A percentile compares a stretch with the other conserved stretches of the same genome.
Conservation (phyloP, 2,113 vertebrate species). For the Carettochelys insculpta region DNA sequence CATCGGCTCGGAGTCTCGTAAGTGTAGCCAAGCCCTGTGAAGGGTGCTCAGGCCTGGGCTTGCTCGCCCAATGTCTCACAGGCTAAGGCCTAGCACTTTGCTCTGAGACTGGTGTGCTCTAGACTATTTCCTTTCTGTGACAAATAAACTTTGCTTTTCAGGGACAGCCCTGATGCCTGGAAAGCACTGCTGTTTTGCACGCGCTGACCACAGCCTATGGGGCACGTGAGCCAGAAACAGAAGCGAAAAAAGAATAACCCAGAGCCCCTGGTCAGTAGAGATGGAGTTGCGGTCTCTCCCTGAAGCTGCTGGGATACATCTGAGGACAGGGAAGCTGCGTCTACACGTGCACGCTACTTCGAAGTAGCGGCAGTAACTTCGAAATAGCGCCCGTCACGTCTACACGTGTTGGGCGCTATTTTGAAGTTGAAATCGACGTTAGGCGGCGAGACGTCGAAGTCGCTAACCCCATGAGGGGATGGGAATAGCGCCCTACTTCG, state of each 20-base stretch:
- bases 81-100: neutral
- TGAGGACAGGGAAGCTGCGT: neutral
- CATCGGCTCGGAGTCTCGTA: constrained; percentile 29
- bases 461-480: too few species aligned
- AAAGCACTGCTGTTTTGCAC: neutral
- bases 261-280: neutral
- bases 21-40: constrained; percentile 23
- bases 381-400: too few species aligned
- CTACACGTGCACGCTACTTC: too few species aligned
- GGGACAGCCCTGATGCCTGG: neutral
- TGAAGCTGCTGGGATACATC: neutral
- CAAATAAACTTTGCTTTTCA: constrained; percentile 66
- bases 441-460: too few species aligned
- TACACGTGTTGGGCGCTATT: too few species aligned
- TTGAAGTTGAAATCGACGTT: too few species aligned
- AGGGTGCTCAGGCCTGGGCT: constrained; percentile 17
- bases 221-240: neutral
- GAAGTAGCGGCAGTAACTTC: too few species aligned
- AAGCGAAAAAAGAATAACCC: neutral
- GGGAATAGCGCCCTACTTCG: too few species aligned
- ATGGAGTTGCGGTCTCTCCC: neutral
- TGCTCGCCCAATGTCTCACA: neutral
- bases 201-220: neutral
- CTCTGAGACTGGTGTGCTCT: neutral
- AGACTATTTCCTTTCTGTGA: constrained; percentile 45